Evolutionary conservation across 2,888 invertebrate genomes (phyloP), one percentile per base, ranked within the genome.

Genomic region (Rhagium mordax): DNA sequence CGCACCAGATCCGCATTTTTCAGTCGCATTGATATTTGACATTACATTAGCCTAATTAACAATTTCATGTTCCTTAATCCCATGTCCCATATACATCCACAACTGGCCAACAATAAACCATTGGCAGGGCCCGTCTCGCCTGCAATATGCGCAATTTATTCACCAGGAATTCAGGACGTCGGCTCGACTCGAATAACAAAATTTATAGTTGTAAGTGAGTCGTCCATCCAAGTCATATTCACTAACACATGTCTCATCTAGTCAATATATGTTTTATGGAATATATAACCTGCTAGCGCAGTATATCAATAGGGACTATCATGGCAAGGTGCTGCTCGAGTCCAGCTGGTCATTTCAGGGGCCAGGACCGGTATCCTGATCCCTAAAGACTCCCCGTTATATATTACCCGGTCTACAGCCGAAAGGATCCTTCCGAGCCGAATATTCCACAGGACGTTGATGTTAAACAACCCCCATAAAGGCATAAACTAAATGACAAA

Each of bases 221-320:
- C 82, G 82, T 83, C 79, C 78, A 79, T 83, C 80, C 79, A 79
- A 82, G 83, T 84, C 83, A 83, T 82, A 82, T 84, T 84, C 83
- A 83, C 82, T 83, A 81, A 82, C 84, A 83, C 80, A 77, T 83
- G 83, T 81, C 82, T 79, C 82, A 81, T 82, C 82, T 84, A 76
- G 81, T 85, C 86, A 85, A 86, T 87, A 85, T 85, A 87, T 87
- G 86, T 87, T 87, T 87, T 86, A 87, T 87, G 84, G 87, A 86
- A 87, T 86, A 85, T 86, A 85, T 85, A 85, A 86, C 86, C 86
- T 85, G 86, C 84, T 81, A 81, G 80, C 81, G 83, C 81, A 85
- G 83, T 88, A 87, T 87, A 88, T 88, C 88, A 88, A 85, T 80
- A 79, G 84, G 86, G 85, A 84, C 87, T 85, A 87, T 87, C 87